Evolutionary conservation across 2,113 vertebrate species (phyloP).

Genomic region (Platanista minor): DNA sequence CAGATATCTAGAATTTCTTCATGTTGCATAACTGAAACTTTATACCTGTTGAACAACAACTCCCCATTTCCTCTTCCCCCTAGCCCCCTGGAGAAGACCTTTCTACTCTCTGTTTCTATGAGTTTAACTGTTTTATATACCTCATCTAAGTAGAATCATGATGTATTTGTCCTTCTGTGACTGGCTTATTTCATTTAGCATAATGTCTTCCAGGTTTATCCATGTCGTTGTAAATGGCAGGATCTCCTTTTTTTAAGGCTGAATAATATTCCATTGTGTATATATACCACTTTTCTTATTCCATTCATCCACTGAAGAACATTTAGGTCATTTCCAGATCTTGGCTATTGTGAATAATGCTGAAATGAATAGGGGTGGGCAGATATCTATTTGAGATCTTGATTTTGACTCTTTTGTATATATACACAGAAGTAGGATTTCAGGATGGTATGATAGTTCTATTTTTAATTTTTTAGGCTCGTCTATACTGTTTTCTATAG

Average conservation of each 20-base stretch:
- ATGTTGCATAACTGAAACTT: not conserved
- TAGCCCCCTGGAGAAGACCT: not conserved
- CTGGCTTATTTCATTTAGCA: not conserved
- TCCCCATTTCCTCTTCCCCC: not conserved
- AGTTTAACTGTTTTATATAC: not conserved
- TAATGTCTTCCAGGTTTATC: not conserved
- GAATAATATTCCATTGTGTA: not conserved
- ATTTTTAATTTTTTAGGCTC: not conserved
- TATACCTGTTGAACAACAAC: not conserved
- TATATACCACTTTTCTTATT: not conserved
- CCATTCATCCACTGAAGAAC: not conserved
- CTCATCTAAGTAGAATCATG: not conserved
- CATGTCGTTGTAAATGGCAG: not conserved
- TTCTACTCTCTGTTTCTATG: not conserved
- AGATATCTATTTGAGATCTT: not conserved
- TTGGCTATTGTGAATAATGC: not conserved
- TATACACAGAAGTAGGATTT: not conserved
- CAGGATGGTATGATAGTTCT: not conserved
- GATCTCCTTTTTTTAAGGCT: not conserved
- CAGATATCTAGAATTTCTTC: not conserved
- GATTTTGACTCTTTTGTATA: not conserved
- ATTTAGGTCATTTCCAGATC: not conserved
- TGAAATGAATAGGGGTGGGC: not conserved
- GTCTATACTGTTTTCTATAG: not conserved
- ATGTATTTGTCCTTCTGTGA: not conserved